A percentile compares a stretch with the other conserved stretches of the same genome.
Conservation (phyloP, 2,797 vertebrate genomes). For the Pseudocheirus occidentalis region DNA sequence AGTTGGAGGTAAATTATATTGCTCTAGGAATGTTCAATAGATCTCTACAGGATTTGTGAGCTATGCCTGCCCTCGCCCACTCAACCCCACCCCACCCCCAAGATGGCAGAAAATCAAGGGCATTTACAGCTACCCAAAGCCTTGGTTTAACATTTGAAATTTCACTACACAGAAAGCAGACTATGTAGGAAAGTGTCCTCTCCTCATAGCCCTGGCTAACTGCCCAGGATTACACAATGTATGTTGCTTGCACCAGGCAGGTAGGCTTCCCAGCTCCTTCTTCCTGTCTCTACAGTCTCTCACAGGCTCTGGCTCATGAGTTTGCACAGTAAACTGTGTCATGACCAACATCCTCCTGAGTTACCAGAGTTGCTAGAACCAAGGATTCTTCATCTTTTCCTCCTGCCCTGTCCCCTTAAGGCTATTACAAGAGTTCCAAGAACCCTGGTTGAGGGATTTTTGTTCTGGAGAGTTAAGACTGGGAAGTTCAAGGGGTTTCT, state of each 20-base stretch:
- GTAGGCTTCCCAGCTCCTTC: not conserved
- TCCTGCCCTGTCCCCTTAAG: not conserved
- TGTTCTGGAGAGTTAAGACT: not conserved
- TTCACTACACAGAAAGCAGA: not conserved
- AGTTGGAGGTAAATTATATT: not conserved
- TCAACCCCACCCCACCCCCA: accelerated
- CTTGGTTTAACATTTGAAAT: not conserved
- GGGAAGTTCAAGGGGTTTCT: not conserved
- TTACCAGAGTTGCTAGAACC: not conserved
- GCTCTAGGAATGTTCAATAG: not conserved
- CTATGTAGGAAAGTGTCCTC: not conserved
- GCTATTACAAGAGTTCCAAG: not conserved
- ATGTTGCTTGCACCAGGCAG: not conserved
- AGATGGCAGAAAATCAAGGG: not conserved
- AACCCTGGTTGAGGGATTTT: not conserved
- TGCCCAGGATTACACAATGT: not conserved
- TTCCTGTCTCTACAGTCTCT: not conserved
- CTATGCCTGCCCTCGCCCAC: not conserved
- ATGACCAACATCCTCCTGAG: not conserved
- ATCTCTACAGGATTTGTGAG: not conserved
- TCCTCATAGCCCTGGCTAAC: not conserved
- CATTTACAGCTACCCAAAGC: not conserved
- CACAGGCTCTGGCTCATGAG: not conserved
- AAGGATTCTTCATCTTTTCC: not conserved
- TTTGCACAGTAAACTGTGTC: not conserved